Evolutionary conservation across 1,140 invertebrate species (phyloP), one percentile per base, ranked within the genome.

Genomic region (Drosophila rhopaloa): DNA sequence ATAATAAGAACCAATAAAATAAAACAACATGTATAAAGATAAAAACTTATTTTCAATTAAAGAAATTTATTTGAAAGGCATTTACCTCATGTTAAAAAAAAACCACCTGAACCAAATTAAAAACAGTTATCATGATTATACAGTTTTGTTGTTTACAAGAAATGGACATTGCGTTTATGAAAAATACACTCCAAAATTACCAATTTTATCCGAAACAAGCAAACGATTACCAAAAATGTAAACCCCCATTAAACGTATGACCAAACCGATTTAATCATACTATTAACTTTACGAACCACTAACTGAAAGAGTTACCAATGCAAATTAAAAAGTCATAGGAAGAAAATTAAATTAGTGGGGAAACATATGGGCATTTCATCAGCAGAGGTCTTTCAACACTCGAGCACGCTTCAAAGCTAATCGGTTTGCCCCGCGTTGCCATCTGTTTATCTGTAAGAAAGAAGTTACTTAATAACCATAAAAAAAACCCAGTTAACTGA

Each of bases 401-500:
- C 43, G 59, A 59, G 53, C 81, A 79, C 58, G 66, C 56, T 57
- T 47, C 58, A 59, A 40, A 66, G 57, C 65, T 51, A 76, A 76
- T 75, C 61, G 46, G 41, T 50, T 51, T 35, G 9, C 38, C 62
- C 60, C 19, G 44, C 46, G 75, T 44, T 70, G 75, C 59, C 65
- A 70, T 70, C 55, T 61, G 63, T 40, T 37, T 57, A 70, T 75
- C 63, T 44, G 48, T 27, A 61, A 43, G 47, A 63, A 61, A 56
- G 73, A 65, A 60, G 79, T 86, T 86, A 86, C 79, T 88, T 88
- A 86, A 86, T 86, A 86, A 60, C 71, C 70, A 86, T 82, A 76
- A 82, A 84, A 84, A 82, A 67, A 72, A 48, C 40, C 19, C 46
- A 83, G 63, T 70, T 59, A 83, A 66, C 78, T 62, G 58, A 67